Percentiles rank a stretch among this genome's conserved stretches.
Evolutionary conservation across 2,888 invertebrate genomes (phyloP).

Genomic region (Hirtodrosophila histrioides): DNA sequence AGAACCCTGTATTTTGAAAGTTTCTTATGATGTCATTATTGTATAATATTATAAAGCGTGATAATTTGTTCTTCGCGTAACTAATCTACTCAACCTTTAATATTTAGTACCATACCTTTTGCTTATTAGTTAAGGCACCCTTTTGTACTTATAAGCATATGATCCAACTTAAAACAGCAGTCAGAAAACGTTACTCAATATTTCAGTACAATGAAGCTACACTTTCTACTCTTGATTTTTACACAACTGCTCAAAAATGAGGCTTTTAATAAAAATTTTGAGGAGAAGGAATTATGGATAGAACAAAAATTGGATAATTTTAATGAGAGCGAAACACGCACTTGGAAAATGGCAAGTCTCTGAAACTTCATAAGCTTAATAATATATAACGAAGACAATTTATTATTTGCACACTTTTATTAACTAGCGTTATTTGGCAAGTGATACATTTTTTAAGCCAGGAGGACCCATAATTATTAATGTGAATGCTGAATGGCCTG

Average conservation of each 20-base stretch:
- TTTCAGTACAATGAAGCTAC: slow-evolving; percentile 1
- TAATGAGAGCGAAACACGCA: slow-evolving; percentile 43
- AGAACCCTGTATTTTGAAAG: too few species aligned
- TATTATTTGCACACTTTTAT: background rate
- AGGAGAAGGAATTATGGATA: slow-evolving; percentile 32
- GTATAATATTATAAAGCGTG: background rate
- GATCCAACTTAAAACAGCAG: background rate
- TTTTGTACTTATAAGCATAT: background rate
- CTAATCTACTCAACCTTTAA: slow-evolving; percentile 15
- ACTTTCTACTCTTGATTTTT: background rate
- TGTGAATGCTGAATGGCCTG: slow-evolving; percentile 40
- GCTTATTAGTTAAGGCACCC: slow-evolving; percentile 4
- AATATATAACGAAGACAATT: background rate
- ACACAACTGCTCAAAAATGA: background rate
- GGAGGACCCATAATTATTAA: slow-evolving; percentile 40
- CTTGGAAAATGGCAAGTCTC: slow-evolving; percentile 41
- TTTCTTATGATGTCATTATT: too few species aligned
- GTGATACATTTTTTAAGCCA: slow-evolving; percentile 24
- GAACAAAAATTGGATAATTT: slow-evolving; percentile 53
- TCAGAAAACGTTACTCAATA: background rate
- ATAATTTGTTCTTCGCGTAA: background rate
- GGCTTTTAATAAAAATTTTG: slow-evolving; percentile 2
- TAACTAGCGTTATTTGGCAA: slow-evolving; percentile 24
- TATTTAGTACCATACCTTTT: slow-evolving; percentile 6
- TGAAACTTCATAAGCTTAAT: background rate